A percentile compares a stretch with the other conserved stretches of the same genome.
Evolutionary conservation across 2,797 vertebrate species (phyloP).

Genomic region (Epinephelus coioides): DNA sequence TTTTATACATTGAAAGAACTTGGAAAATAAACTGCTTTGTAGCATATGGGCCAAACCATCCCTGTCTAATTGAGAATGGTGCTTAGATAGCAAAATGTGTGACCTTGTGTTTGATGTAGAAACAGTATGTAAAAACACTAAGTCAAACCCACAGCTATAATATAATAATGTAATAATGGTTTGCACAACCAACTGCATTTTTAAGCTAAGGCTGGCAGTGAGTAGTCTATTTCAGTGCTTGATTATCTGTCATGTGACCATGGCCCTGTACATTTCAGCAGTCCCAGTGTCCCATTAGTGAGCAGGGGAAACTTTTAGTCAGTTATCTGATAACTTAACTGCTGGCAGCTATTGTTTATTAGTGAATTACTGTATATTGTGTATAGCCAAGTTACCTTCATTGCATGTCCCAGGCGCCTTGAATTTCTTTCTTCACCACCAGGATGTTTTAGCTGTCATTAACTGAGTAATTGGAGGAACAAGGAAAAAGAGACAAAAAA

Average conservation of each 20-base stretch:
- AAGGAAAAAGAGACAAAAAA: slow-evolving; percentile 31
- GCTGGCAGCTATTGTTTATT: neutral
- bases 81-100: too few species aligned
- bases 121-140: too few species aligned
- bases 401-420: neutral
- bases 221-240: too few species aligned
- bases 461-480: slow-evolving; percentile 37
- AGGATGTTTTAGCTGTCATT: slow-evolving; percentile 28
- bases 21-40: too few species aligned
- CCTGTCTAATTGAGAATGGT: too few species aligned
- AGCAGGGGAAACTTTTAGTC: neutral
- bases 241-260: too few species aligned
- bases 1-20: too few species aligned
- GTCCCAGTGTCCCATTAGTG: neutral
- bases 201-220: neutral
- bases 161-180: neutral
- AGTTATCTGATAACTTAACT: too few species aligned
- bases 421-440: neutral
- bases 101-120: too few species aligned
- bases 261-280: too few species aligned
- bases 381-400: too few species aligned
- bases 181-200: neutral
- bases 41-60: too few species aligned
- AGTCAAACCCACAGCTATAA: neutral
- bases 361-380: neutral